Evolutionary conservation across 2,797 vertebrate genomes (phyloP).

Genomic region (Cirrhinus molitorella): DNA sequence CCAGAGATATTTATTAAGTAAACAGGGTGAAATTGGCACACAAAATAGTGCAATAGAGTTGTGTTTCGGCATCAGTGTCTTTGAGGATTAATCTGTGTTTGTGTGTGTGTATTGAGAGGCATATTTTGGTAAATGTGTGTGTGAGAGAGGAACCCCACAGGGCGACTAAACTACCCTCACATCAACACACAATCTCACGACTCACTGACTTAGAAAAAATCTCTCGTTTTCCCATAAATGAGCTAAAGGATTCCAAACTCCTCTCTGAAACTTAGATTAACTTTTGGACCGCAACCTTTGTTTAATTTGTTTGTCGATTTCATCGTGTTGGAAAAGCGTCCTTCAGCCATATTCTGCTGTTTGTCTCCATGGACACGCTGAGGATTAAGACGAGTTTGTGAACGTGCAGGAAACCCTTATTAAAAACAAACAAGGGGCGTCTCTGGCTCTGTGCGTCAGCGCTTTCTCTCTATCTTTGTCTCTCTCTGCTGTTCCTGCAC

Average conservation of each 20-base stretch:
- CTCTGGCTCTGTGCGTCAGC: not conserved
- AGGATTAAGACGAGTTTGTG: slow-evolving; percentile 47
- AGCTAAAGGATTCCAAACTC: slow-evolving; percentile 36
- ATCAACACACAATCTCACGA: slow-evolving; percentile 80
- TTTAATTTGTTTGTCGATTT: slow-evolving; percentile 60
- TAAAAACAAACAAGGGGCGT: slow-evolving; percentile 62
- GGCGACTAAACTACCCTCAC: slow-evolving; percentile 38
- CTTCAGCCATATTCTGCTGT: slow-evolving; percentile 46
- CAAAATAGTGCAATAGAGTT: not conserved
- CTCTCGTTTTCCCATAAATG: slow-evolving; percentile 63
- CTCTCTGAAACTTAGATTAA: slow-evolving; percentile 60
- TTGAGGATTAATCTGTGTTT: not conserved
- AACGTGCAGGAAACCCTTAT: slow-evolving; percentile 61
- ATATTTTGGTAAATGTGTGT: not conserved
- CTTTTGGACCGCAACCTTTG: slow-evolving; percentile 51
- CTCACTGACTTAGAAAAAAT: slow-evolving; percentile 82
- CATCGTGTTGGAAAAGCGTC: slow-evolving; percentile 48
- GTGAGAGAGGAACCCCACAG: not conserved
- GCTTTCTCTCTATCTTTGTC: not conserved
- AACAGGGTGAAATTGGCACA: not conserved
- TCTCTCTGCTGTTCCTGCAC: not conserved
- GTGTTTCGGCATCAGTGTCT: not conserved
- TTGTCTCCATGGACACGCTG: slow-evolving; percentile 52
- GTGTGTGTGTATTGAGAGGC: not conserved
- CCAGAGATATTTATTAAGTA: slow-evolving; percentile 2